phyloP scores from a whole-genome alignment of 1,140 invertebrate species.

The Amyelois transitella region DNA sequence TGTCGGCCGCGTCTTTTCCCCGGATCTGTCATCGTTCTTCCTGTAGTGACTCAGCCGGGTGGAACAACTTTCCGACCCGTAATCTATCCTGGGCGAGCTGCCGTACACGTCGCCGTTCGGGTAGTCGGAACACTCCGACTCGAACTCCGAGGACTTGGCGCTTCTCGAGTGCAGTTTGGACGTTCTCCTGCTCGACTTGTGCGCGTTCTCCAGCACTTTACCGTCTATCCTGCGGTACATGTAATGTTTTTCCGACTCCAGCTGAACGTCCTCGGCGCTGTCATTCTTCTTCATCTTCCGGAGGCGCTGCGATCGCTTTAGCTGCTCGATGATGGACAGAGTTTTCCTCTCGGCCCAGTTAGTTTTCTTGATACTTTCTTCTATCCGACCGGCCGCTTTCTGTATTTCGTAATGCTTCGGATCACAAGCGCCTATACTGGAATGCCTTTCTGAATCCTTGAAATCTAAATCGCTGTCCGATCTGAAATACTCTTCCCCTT shows the following conservation, averaged over 20 bases:
- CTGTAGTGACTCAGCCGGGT: constrained; percentile 64
- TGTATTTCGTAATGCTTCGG: constrained; percentile 48
- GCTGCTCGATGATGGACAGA: constrained; percentile 61
- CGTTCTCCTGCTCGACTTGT: constrained; percentile 64
- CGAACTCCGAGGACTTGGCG: constrained; percentile 80
- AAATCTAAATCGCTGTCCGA: constrained; percentile 55
- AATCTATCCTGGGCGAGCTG: constrained; percentile 68
- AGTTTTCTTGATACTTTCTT: constrained; percentile 67
- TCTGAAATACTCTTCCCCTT: constrained; percentile 46
- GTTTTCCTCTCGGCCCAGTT: constrained; percentile 68
- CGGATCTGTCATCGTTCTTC: constrained; percentile 51
- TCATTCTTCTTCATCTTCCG: constrained; percentile 63
- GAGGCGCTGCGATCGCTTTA: constrained; percentile 58
- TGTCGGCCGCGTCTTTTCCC: constrained; percentile 77
- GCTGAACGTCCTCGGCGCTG: constrained; percentile 52
- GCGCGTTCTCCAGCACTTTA: constrained; percentile 68
- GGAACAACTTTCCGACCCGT: constrained; percentile 75
- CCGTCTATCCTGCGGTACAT: constrained; percentile 68
- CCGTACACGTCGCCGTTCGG: constrained; percentile 55
- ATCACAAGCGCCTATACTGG: constrained; percentile 21
- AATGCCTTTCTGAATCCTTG: constrained; percentile 24
- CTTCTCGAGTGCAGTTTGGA: constrained; percentile 75
- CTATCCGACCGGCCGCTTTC: constrained; percentile 55
- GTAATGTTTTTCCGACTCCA: constrained; percentile 57
- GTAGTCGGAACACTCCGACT: constrained; percentile 76